These are phyloP conservation scores for Drosophila orosa DNA, from an alignment of 1,140 invertebrate genomes.

Conservation along the genomic window DNA sequence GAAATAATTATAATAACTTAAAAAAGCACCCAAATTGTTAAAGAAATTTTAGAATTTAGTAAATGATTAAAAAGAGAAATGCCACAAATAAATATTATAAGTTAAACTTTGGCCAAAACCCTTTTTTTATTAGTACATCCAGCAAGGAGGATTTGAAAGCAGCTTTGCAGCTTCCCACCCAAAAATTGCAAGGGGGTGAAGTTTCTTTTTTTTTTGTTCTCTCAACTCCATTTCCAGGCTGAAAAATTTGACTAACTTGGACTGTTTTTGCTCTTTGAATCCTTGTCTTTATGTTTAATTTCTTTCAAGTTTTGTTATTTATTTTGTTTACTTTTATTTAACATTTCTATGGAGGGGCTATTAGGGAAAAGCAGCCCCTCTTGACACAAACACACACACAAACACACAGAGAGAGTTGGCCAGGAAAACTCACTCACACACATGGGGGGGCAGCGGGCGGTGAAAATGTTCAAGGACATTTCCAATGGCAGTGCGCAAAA, in stretches of 20 bases:
- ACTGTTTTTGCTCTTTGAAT: background rate
- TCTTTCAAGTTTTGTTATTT: slow-evolving; percentile 1
- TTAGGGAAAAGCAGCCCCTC: slow-evolving; percentile 50
- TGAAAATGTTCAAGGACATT: slow-evolving; percentile 68
- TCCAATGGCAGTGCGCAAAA: slow-evolving; percentile 58
- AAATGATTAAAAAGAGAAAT: too few relatives aligned
- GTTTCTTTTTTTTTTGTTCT: background rate
- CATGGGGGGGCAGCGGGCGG: slow-evolving; percentile 9
- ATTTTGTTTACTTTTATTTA: slow-evolving; percentile 24
- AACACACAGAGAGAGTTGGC: background rate
- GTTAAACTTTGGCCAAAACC: accelerated
- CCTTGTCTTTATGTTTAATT: slow-evolving; percentile 7
- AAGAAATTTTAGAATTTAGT: too few relatives aligned
- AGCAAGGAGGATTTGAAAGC: background rate
- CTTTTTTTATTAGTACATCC: too few relatives aligned
- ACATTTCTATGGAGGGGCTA: slow-evolving; percentile 16
- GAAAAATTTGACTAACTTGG: slow-evolving; percentile 8
- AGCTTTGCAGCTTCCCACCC: slow-evolving; percentile 12
- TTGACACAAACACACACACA: slow-evolving; percentile 41
- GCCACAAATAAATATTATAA: background rate
- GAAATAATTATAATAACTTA: too few relatives aligned
- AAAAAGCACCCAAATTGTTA: too few relatives aligned
- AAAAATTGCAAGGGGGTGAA: background rate
- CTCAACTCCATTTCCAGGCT: slow-evolving; percentile 21
- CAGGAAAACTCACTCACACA: slow-evolving; percentile 13